Evolutionary conservation across 2,888 invertebrate genomes (phyloP).

Genomic region (Dryadula phaetusa): DNA sequence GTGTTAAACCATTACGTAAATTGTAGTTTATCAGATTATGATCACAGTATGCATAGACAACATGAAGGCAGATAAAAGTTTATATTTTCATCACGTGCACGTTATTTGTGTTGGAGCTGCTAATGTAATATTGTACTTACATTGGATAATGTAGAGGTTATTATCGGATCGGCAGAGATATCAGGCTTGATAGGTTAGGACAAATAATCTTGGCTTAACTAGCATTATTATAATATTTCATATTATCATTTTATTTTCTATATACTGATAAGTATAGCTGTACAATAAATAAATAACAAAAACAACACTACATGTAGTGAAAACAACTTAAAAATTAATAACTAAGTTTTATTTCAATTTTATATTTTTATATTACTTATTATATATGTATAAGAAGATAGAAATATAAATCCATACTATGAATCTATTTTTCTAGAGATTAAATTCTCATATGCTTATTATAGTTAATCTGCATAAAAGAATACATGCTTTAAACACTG

Average conservation of each 20-base stretch:
- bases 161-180: constrained; percentile 2
- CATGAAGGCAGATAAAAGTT: neutral
- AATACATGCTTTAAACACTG: constrained; percentile 1
- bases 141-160: neutral
- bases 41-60: neutral
- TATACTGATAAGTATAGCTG: neutral
- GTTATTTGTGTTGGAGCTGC: neutral
- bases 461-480: neutral
- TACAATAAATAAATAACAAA: neutral
- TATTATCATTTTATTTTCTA: neutral
- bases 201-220: constrained; percentile 1
- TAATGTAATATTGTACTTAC: neutral
- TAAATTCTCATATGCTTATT: too few species aligned
- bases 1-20: neutral
- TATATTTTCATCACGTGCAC: neutral
- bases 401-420: too few species aligned
- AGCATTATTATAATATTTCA: neutral
- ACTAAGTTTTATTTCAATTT: neutral
- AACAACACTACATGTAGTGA: neutral
- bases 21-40: neutral
- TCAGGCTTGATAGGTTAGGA: neutral
- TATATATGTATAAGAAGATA: too few species aligned
- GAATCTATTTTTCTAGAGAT: too few species aligned
- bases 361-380: neutral
- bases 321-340: neutral